Base-by-base conservation (phyloP, 1,140 invertebrate species). In the Plutomurus gul region DNA sequence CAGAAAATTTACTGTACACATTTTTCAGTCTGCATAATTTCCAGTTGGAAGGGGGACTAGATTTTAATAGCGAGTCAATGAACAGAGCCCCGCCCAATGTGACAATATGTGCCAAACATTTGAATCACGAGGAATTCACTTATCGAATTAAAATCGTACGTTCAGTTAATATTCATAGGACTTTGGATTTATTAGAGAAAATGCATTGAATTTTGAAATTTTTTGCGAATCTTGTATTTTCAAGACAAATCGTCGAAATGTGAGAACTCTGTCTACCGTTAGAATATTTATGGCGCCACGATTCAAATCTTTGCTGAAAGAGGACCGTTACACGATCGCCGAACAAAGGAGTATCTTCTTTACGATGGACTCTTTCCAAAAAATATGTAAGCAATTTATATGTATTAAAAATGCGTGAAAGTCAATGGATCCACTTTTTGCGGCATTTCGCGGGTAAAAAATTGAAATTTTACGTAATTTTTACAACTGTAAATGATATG, bases 31-130 rank as follows among this genome's bases (percentile, higher is more conserved):
- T 6, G 11, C 3, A 16, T 3, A 16, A n/a, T 22, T 27, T 49
- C n/a, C 3, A 27, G 1, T 2, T 75, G n/a, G 16, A n/a, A 22
- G 27, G 43, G 16, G 40, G 40, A 2, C 27, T 75, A 16, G 73
- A 75, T 25, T 75, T 75, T 10, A 27, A 27, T 18, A n/a, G 16
- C 1, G 6, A 20, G 5, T 8, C 16, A 27, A 18, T 1, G 4
- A 22, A 20, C 73, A 2, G 20, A 36, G 1, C n/a, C 3, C 0
- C 49, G 18, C n/a, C n/a, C 8, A 4, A 56, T 18, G 27, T 75
- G 2, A 33, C 33, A 8, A 20, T 51, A 36, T 75, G 73, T 75
- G 73, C 47, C n/a, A 75, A 49, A 27, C 73, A 75, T 75, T 75
- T 75, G 47, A 43, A 75, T 25, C 47, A 75, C 49, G 40, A 10